Conservation (phyloP, 2,113 vertebrate genomes). For the Antechinus stuartii region DNA sequence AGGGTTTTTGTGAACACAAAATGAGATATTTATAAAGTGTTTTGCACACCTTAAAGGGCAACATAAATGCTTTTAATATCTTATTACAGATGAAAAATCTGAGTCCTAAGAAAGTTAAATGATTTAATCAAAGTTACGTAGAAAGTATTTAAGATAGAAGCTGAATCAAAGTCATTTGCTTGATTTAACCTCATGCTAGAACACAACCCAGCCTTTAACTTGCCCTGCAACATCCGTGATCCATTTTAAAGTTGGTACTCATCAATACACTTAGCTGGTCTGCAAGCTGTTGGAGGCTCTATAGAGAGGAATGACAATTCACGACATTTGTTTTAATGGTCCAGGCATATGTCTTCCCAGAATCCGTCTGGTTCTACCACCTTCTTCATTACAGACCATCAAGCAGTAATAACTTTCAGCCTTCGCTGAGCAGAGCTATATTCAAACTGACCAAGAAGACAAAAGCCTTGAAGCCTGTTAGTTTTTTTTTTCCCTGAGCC, state of each 20-base stretch:
- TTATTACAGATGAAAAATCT: neutral
- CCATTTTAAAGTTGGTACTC: neutral
- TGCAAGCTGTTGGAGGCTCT: neutral
- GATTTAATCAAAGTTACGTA: neutral
- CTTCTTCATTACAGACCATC: neutral
- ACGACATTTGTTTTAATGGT: neutral
- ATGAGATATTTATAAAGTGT: neutral
- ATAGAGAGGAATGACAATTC: neutral
- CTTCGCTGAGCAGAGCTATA: neutral
- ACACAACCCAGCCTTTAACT: neutral
- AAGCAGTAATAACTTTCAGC: neutral
- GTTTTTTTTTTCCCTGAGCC: neutral
- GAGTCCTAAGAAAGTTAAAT: neutral
- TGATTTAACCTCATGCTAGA: neutral
- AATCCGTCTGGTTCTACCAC: neutral
- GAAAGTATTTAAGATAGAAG: neutral
- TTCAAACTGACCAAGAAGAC: conserved; percentile 14
- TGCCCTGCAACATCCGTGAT: fast-evolving
- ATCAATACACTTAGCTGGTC: neutral
- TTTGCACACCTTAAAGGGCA: neutral
- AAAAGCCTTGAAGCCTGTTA: neutral
- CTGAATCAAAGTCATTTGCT: neutral
- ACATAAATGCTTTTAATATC: neutral
- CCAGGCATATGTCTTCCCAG: neutral
- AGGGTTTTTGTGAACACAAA: neutral